Evolutionary conservation across 1,140 invertebrate species (phyloP).

Genomic region (Phthorimaea operculella): DNA sequence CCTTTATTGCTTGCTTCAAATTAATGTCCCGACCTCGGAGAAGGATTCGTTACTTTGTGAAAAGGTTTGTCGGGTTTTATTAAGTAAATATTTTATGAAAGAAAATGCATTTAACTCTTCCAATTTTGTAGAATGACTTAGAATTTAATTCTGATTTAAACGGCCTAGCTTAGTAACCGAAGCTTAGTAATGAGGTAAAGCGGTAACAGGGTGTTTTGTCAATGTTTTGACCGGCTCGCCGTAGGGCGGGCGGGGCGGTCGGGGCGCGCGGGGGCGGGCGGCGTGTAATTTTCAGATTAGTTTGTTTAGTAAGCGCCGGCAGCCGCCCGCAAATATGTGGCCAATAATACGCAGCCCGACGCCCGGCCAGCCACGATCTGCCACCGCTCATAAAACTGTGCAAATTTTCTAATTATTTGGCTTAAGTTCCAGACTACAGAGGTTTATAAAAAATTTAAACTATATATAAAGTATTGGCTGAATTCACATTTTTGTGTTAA

Average conservation of each 20-base stretch:
- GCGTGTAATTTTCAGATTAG: conserved; percentile 65
- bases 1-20: conserved; percentile 65
- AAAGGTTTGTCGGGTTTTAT: conserved; percentile 41
- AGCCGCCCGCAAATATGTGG: conserved; percentile 49
- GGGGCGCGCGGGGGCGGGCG: conserved; percentile 18
- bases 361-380: background rate
- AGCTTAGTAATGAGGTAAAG: background rate
- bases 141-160: background rate
- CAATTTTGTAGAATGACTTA: too few relatives aligned
- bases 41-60: conserved; percentile 59
- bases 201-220: conserved; percentile 26
- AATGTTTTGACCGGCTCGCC: conserved; percentile 46
- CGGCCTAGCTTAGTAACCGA: background rate
- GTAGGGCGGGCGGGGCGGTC: conserved; percentile 20
- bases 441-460: too few relatives aligned
- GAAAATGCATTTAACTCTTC: background rate
- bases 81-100: conserved; percentile 4
- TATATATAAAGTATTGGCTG: too few relatives aligned
- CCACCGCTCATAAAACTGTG: too few relatives aligned
- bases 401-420: too few relatives aligned
- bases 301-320: conserved; percentile 53
- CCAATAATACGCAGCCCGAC: conserved; percentile 32
- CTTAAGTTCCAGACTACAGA: too few relatives aligned
- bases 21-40: conserved; percentile 59
- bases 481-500: too few relatives aligned